These are phyloP conservation scores for Apotomis betuletana DNA, from an alignment of 2,888 invertebrate species.

Conservation along the genomic window DNA sequence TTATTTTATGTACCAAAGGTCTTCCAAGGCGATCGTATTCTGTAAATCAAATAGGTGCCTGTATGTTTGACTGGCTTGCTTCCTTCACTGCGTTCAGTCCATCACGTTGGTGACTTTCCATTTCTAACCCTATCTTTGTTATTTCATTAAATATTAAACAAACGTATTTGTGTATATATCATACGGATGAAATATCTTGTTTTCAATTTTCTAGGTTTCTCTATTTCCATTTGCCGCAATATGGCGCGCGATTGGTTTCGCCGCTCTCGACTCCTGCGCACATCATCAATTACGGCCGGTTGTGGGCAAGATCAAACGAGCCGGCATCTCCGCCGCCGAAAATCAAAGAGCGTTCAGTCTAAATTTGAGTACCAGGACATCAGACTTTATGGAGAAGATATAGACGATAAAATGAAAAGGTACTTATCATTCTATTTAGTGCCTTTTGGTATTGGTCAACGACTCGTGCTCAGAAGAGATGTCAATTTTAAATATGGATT, in stretches of 20 bases:
- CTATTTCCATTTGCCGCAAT: slow-evolving; percentile 42
- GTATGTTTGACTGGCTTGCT: too few relatives aligned
- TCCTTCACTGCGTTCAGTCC: too few relatives aligned
- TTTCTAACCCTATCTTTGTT: neutral
- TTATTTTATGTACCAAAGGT: too few relatives aligned
- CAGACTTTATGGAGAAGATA: neutral
- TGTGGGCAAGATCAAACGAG: slow-evolving; percentile 79
- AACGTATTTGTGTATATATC: neutral
- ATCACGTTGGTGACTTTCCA: too few relatives aligned
- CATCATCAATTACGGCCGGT: slow-evolving; percentile 80
- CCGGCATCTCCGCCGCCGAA: slow-evolving; percentile 51
- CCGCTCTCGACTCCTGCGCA: slow-evolving; percentile 58
- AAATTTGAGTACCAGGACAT: neutral
- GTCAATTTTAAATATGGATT: slow-evolving; percentile 66
- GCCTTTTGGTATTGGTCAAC: neutral
- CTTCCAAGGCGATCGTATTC: too few relatives aligned
- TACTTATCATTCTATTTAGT: neutral
- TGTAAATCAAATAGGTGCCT: too few relatives aligned
- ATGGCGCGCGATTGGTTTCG: slow-evolving; percentile 51
- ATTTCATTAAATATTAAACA: neutral
- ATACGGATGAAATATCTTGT: slow-evolving; percentile 6
- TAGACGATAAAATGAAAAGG: neutral
- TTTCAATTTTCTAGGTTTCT: slow-evolving; percentile 27
- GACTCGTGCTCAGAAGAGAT: slow-evolving; percentile 65
- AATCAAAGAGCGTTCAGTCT: neutral